Percentiles rank a stretch among this genome's conserved stretches.
phyloP scores from a whole-genome alignment of 2,797 vertebrate genomes.

The Tamandua tetradactyla region DNA sequence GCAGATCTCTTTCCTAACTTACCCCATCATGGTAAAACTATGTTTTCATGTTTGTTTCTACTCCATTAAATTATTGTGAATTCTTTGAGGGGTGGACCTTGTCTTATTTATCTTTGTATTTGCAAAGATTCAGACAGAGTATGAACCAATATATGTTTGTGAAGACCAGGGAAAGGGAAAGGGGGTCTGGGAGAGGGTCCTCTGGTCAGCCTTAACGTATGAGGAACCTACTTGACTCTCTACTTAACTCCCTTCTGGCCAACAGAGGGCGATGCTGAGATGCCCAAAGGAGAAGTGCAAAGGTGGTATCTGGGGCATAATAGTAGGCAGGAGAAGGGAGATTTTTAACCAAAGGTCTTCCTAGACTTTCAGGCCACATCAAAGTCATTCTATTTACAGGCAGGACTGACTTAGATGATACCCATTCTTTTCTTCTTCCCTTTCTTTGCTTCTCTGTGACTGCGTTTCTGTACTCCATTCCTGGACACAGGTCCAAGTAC shows the following conservation, averaged over 20 bases:
- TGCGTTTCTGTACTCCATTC: constrained; percentile 14
- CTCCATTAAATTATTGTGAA: background rate
- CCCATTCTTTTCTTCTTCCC: background rate
- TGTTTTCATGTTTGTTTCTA: background rate
- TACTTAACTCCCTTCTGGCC: constrained; percentile 17
- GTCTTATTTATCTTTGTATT: constrained; percentile 18
- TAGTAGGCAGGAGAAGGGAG: background rate
- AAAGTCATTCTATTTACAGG: background rate
- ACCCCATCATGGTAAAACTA: background rate
- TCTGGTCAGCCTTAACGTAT: background rate
- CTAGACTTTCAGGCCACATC: background rate
- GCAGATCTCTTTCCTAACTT: constrained; percentile 26
- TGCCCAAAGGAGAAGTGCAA: background rate
- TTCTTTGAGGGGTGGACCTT: constrained; percentile 12
- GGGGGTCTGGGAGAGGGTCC: background rate
- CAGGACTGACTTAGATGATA: background rate
- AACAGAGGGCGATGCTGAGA: background rate
- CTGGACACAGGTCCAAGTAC: background rate
- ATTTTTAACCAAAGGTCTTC: constrained; percentile 24
- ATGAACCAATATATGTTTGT: background rate
- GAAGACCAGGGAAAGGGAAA: background rate
- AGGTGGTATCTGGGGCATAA: background rate
- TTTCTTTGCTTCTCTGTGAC: constrained; percentile 9
- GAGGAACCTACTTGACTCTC: background rate
- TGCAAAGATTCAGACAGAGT: background rate